Evolutionary conservation across 2,113 vertebrate genomes (phyloP), one percentile per base, ranked within the genome.

Genomic region (Ptilorrhoa leucosticta): DNA sequence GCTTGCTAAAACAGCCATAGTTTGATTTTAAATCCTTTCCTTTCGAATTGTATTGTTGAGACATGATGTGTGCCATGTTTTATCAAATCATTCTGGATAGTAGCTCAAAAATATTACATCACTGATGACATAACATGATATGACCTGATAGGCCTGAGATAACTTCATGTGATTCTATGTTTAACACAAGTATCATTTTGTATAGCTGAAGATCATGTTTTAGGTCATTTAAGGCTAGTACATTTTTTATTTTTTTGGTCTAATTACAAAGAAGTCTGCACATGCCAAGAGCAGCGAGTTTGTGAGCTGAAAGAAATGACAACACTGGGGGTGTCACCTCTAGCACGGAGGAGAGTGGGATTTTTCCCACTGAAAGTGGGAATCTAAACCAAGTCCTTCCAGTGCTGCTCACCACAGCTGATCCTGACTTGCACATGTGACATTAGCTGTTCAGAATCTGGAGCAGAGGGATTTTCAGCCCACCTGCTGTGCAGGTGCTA

Each of bases 261-360:
- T 30, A 69, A 51, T 30, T 48, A 7, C 7, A 80, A 61, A 48
- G 3, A 40, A 72, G 45, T 40, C 22, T 79, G 31, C 31, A 56
- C 5, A 4, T 5, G 2, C 12, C 27, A 37, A 68, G 9, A 79
- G 4, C 27, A 68, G 53, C 31, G 13, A 87, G 7, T 31, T 39
- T 54, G 8, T 30, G 21, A 57, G 10, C 15, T 73, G 30, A 88
- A 80, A 83, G 47, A 73, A 69, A 86, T 7, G 0, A n/a, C 13
- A 40, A 3, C 0, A 2, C 5, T 30, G 47, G 27, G 7, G 4
- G 7, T 50, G 12, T 71, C 21, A 33, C 9, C 7, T 2, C 8
- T 24, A 42, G 14, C 13, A 12, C 2, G 20, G 39, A 6, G 14
- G 8, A 31, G 53, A 60, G 2, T 4, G 2, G 22, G 15, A 68